Evolutionary conservation across 1,140 invertebrate species (phyloP), one percentile per base, ranked within the genome.

Genomic region (Ceratitis capitata): DNA sequence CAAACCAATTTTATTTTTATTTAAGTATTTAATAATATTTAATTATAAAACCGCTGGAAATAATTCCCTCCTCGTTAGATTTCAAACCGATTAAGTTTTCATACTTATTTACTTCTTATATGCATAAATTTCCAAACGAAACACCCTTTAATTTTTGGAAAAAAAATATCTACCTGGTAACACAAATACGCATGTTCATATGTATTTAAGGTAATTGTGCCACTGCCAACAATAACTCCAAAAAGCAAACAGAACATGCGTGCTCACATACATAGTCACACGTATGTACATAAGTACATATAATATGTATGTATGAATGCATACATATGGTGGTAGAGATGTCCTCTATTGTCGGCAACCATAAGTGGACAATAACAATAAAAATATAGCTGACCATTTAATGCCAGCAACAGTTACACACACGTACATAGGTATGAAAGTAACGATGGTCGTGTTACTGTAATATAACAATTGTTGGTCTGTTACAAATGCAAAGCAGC

Each of bases 201-300:
- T 12, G 32, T 78, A 45, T 78, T 78, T 78, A 78, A 78, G 69
- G 69, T 78, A 42, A 78, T 78, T 78, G 69, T 78, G 69, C 39
- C 69, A 78, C 69, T 47, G n/a, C 35, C 39, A 47, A 78, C 69
- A 45, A 78, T 26, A 64, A n/a, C 39, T 78, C 69, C 19, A 9
- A 42, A n/a, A 78, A 26, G 39, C 39, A 78, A 78, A 78, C 39
- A 78, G 26, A 78, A 78, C 19, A 5, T 16, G n/a, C 61, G 29
- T 56, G 51, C 19, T 23, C 51, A 23, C 51, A 23, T 56, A 23
- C n/a, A 56, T 56, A 7, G 16, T 3, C 6, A n/a, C 19, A 53
- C n/a, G n/a, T n/a, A 0, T 12, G 1, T 49, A 49, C 16, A 49
- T 49, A 9, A 49, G 7, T n/a, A n/a, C n/a, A n/a, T n/a, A n/a